Percentiles rank a stretch among this genome's conserved stretches.
Evolutionary conservation across 1,140 invertebrate genomes (phyloP).

Genomic region (Kradibia gibbosae): DNA sequence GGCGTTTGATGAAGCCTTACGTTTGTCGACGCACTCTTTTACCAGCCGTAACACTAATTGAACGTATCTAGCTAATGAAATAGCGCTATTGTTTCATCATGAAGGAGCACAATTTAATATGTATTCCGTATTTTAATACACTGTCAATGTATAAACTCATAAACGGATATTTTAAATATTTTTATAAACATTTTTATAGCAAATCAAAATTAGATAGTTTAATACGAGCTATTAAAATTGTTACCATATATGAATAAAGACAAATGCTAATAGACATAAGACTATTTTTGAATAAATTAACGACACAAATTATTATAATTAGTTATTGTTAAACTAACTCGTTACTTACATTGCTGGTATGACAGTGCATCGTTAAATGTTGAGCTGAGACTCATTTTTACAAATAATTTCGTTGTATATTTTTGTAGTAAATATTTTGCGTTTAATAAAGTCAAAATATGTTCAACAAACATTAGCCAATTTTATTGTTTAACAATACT

Average conservation of each 20-base stretch:
- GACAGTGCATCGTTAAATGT: not conserved
- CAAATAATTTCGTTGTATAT: conserved; percentile 3
- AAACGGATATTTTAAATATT: not conserved
- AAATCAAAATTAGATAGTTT: not conserved
- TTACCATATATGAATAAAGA: not conserved
- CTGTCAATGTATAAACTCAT: not conserved
- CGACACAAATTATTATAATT: not conserved
- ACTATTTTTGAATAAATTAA: not conserved
- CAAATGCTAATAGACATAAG: not conserved
- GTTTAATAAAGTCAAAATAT: conserved; percentile 6
- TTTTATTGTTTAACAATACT: conserved; percentile 1
- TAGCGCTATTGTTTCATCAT: no score
- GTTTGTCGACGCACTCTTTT: not conserved
- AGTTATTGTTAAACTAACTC: not conserved
- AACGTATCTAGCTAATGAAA: no score
- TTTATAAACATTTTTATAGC: not conserved
- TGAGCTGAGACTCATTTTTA: not conserved
- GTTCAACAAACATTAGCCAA: not conserved
- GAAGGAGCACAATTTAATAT: not conserved
- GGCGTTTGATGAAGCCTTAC: no score
- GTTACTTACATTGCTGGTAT: not conserved
- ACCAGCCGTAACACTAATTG: not conserved
- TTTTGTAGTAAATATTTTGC: not conserved
- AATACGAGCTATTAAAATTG: not conserved
- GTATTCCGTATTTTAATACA: not conserved